A percentile compares a stretch with the other conserved stretches of the same genome.
phyloP scores from a whole-genome alignment of 2,888 invertebrate species.

The Xestia rhomboidea region DNA sequence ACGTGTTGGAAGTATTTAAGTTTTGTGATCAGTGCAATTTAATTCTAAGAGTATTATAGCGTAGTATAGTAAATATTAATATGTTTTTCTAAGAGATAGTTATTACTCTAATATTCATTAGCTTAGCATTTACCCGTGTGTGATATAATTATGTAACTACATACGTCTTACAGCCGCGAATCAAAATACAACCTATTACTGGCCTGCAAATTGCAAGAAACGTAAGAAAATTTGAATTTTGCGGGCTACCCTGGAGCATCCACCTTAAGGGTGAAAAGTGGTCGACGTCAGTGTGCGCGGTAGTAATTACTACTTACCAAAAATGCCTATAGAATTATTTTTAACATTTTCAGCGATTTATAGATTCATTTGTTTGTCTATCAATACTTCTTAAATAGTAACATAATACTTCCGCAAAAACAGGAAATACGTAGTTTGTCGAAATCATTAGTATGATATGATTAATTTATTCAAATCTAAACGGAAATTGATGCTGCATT shows the following conservation, averaged over 20 bases:
- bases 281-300: not conserved
- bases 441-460: not conserved
- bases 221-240: too few species aligned
- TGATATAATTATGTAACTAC: not conserved
- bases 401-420: constrained; percentile 28
- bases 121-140: not conserved
- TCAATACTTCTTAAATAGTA: not conserved
- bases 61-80: not conserved
- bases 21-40: not conserved
- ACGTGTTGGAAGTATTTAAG: not conserved
- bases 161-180: too few species aligned
- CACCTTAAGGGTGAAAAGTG: too few species aligned
- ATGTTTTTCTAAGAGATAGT: not conserved
- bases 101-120: not conserved
- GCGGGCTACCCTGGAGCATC: too few species aligned
- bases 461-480: constrained; percentile 21
- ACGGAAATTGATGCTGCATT: constrained; percentile 26
- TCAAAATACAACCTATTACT: too few species aligned
- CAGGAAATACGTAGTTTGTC: constrained; percentile 21
- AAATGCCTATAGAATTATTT: not conserved
- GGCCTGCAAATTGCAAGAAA: too few species aligned
- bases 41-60: not conserved
- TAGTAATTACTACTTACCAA: not conserved
- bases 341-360: not conserved
- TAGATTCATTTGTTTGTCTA: not conserved